Evolutionary conservation across 2,797 vertebrate genomes (phyloP), one percentile per base, ranked within the genome.

Genomic region (Mico argentatus): DNA sequence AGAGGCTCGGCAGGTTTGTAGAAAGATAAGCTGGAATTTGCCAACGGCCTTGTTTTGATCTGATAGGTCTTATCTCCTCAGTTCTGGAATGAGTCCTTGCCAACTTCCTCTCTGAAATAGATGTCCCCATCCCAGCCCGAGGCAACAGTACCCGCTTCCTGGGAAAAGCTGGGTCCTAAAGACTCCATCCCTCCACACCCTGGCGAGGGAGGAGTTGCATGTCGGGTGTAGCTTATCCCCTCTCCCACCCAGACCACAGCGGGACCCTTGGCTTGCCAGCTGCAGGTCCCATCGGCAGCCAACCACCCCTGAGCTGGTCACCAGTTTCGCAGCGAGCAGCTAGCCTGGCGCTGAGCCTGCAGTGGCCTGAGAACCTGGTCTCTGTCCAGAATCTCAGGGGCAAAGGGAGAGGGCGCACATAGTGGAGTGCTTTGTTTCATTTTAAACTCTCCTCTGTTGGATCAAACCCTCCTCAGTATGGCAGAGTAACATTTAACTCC

Each of bases 401-500:
- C 7, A 24, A 81, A 59, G n/a, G 70, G 55, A 39, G 82, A 39
- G 75, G 50, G 57, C 10, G 8, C 4, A 5, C 48, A 96, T 26
- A 82, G 84, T 13, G 3, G 59, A 88, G 46, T 0, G 0, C 91
- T 91, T 92, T 96, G 95, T 96, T 70, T 73, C 52, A 8, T 80
- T 59, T 48, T 33, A 4, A 75, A 3, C 30, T 57, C 41, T 80
- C 36, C 85, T n/a, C 80, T 59, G 48, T 41, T 17, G 70, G 46
- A 79, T 67, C 72, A 90, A 92, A 61, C 61, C 77, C 89, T 87
- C 82, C 77, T 84, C 57, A 0, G 80, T 15, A 1, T 8, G 73
- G 77, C 87, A 96, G 85, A 96, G 89, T 88, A 83, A 90, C 97
- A 41, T 83, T 96, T 95, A 19, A 50, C 57, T 75, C 46, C 50